Percentiles rank a stretch among this genome's conserved stretches.
Evolutionary conservation across 1,140 invertebrate genomes (phyloP).

Genomic region (Eurosta solidaginis): DNA sequence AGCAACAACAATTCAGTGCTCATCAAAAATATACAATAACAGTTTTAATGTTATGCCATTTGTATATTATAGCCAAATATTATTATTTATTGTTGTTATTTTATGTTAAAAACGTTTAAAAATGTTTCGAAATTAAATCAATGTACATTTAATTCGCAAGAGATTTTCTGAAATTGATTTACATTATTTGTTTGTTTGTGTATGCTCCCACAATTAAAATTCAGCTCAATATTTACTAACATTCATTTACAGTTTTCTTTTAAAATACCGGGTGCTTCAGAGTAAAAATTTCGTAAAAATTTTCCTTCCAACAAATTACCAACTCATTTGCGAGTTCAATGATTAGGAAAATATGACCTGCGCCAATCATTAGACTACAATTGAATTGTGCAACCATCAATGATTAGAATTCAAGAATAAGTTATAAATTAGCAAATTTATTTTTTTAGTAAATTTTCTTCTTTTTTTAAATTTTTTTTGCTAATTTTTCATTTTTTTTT

Average conservation of each 20-base stretch:
- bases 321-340: not conserved
- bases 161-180: not conserved
- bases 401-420: not conserved
- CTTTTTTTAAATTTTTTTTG: not conserved
- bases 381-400: not conserved
- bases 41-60: no score
- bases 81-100: no score
- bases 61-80: no score
- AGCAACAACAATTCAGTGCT: constrained; percentile 23
- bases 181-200: not conserved
- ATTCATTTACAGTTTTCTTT: not conserved
- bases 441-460: not conserved
- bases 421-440: no score
- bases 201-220: not conserved
- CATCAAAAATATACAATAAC: no score
- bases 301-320: no score
- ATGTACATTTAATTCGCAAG: constrained; percentile 1
- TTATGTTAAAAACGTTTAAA: no score
- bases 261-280: not conserved
- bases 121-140: not conserved
- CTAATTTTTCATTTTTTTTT: not conserved
- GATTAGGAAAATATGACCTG: not conserved
- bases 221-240: not conserved
- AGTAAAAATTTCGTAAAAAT: no score
- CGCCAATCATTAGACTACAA: not conserved